Conservation (phyloP, 2,888 invertebrate genomes). For the Frankliniella intonsa region DNA sequence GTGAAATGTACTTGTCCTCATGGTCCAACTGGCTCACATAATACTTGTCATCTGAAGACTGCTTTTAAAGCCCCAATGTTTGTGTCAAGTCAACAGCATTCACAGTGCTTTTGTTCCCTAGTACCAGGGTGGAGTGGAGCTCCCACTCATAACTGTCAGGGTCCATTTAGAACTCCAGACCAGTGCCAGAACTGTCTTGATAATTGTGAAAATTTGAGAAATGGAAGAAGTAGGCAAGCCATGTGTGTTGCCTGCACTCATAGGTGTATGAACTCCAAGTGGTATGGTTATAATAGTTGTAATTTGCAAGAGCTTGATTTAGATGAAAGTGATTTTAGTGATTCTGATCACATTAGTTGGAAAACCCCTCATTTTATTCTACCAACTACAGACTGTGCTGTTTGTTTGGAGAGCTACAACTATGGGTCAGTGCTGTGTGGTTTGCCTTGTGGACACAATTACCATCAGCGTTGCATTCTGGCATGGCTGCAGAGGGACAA, state of each 20-base stretch:
- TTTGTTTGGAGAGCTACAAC: constrained; percentile 50
- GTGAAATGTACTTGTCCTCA: not conserved
- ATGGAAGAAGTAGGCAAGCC: not conserved
- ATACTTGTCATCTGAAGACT: not conserved
- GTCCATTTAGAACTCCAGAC: not conserved
- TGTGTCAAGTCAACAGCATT: not conserved
- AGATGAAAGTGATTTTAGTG: constrained; percentile 33
- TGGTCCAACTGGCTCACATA: not conserved
- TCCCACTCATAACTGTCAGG: not conserved
- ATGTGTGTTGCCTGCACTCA: not conserved
- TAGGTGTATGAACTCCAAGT: not conserved
- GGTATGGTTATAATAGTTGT: not conserved
- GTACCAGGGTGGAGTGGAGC: not conserved
- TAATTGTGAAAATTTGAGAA: not conserved
- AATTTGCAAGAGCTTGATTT: constrained; percentile 24
- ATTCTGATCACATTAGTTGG: constrained; percentile 34
- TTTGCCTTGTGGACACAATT: constrained; percentile 52
- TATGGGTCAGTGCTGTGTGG: constrained; percentile 47
- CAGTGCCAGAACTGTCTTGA: not conserved
- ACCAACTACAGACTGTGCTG: constrained; percentile 48
- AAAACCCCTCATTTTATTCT: constrained; percentile 41
- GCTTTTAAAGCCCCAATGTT: not conserved
- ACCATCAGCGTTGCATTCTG: constrained; percentile 51
- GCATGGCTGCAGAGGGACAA: constrained; percentile 51
- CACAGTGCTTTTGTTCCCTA: not conserved